Conservation (phyloP, 2,888 invertebrate genomes). For the Acleris literana region DNA sequence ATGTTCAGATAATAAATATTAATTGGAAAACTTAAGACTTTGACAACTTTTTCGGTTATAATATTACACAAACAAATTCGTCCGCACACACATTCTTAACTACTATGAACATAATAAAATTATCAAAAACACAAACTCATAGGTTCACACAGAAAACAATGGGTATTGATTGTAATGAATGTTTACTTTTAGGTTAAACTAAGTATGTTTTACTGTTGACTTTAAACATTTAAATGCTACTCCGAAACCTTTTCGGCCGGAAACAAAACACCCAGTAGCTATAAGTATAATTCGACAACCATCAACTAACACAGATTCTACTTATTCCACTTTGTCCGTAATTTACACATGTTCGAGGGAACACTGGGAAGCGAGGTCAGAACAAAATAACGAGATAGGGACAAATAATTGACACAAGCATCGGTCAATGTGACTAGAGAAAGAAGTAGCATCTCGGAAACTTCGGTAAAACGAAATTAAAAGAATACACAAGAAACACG, state of each 20-base stretch:
- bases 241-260: constrained; percentile 7
- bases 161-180: constrained; percentile 40
- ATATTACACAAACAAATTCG: constrained; percentile 34
- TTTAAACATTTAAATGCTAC: constrained; percentile 11
- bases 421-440: constrained; percentile 72
- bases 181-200: constrained; percentile 34
- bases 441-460: constrained; percentile 53
- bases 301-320: constrained; percentile 66
- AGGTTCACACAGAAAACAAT: constrained; percentile 47
- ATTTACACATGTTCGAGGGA: constrained; percentile 21
- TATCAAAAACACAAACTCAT: constrained; percentile 54
- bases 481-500: constrained; percentile 56
- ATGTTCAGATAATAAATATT: constrained; percentile 49
- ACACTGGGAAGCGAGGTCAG: constrained; percentile 6
- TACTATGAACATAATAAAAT: constrained; percentile 46
- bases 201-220: constrained; percentile 7
- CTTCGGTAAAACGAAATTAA: constrained; percentile 61
- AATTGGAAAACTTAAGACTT: constrained; percentile 37
- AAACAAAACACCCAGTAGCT: constrained; percentile 59
- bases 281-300: constrained; percentile 64
- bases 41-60: constrained; percentile 33
- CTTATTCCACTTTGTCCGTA: constrained; percentile 45
- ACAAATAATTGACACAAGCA: constrained; percentile 52
- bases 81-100: constrained; percentile 37
- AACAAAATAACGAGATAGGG: constrained; percentile 42